These are phyloP conservation scores for Schizothorax lantsangensis DNA, from an alignment of 2,797 vertebrate genomes.

Conservation along the genomic window DNA sequence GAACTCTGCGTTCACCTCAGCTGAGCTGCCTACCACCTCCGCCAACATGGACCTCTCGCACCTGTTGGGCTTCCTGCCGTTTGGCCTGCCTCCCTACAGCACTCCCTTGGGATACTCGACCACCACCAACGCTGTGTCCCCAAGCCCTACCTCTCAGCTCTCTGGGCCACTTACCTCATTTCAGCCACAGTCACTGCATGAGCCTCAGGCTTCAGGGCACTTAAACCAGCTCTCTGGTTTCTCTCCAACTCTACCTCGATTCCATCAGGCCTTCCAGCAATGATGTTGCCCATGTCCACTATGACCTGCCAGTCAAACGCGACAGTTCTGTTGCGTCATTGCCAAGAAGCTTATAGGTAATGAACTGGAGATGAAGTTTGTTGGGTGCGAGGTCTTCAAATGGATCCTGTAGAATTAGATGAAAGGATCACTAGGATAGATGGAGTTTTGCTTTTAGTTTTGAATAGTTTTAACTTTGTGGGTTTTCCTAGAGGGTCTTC, in stretches of 20 bases:
- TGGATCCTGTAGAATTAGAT: conserved; percentile 45
- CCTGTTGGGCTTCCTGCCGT: conserved; percentile 92
- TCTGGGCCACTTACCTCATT: conserved; percentile 68
- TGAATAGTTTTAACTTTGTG: conserved; percentile 51
- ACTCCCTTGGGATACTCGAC: conserved; percentile 91
- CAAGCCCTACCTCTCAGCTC: conserved; percentile 72
- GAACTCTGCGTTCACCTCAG: conserved; percentile 85
- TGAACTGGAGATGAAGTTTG: background rate
- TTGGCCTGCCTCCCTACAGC: conserved; percentile 91
- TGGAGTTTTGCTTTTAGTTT: conserved; percentile 55
- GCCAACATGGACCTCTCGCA: conserved; percentile 96
- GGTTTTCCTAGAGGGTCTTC: conserved; percentile 35
- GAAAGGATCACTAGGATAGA: conserved; percentile 50
- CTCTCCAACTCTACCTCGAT: conserved; percentile 94
- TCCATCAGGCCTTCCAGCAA: conserved; percentile 96
- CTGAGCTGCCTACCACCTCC: conserved; percentile 88
- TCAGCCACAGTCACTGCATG: conserved; percentile 62
- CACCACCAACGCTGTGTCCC: conserved; percentile 68
- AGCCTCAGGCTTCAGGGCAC: conserved; percentile 83
- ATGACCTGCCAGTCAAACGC: conserved; percentile 30
- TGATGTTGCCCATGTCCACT: conserved; percentile 50
- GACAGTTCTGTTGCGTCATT: conserved; percentile 15
- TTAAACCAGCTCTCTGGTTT: conserved; percentile 91
- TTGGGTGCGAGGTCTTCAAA: conserved; percentile 13
- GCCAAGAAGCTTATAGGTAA: conserved; percentile 27